Conservation (phyloP, 2,113 vertebrate species). For the Parus major region DNA sequence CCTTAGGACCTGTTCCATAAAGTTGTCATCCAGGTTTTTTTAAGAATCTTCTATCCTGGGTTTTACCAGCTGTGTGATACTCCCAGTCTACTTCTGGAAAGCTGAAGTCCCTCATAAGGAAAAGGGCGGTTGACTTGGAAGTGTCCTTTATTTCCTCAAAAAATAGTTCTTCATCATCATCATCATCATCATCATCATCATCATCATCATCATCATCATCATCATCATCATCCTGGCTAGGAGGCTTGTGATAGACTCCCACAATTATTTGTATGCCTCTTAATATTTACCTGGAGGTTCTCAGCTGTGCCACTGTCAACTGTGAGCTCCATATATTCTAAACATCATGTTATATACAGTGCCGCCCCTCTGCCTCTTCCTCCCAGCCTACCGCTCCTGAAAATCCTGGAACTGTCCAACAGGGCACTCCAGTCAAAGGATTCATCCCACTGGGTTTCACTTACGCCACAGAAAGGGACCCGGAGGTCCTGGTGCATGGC, state of each 20-base stretch:
- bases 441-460: not conserved
- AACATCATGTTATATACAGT: not conserved
- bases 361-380: not conserved
- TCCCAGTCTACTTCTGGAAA: not conserved
- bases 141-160: not conserved
- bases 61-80: not conserved
- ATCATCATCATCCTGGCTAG: not conserved
- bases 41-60: not conserved
- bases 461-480: not conserved
- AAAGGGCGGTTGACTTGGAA: not conserved
- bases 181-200: not conserved
- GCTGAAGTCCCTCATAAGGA: not conserved
- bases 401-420: not conserved
- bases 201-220: not conserved
- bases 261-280: not conserved
- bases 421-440: not conserved
- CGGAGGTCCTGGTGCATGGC: accelerated
- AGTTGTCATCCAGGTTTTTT: not conserved
- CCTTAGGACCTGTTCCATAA: not conserved
- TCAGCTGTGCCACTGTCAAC: not conserved
- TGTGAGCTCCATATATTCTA: not conserved
- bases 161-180: not conserved
- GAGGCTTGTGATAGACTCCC: not conserved
- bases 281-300: not conserved
- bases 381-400: not conserved